Percentiles rank a stretch among this genome's conserved stretches.
Conservation (phyloP, 2,888 invertebrate genomes). For the Hypsopygia costalis region DNA sequence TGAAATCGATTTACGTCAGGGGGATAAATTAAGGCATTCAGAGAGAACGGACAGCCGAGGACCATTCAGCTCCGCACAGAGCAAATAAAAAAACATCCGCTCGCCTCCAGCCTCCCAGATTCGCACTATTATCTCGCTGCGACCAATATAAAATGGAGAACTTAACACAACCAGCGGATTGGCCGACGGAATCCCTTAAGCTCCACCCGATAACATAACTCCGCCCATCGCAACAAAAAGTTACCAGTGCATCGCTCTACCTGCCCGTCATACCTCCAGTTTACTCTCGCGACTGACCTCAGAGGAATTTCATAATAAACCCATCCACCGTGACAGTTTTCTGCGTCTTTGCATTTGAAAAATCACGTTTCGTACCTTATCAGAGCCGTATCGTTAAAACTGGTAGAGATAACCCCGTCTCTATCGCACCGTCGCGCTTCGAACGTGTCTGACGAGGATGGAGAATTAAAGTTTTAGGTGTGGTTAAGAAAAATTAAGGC, state of each 20-base stretch:
- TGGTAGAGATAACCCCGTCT: constrained; percentile 47
- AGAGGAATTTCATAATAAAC: constrained; percentile 36
- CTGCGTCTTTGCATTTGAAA: constrained; percentile 37
- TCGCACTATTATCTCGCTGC: constrained; percentile 71
- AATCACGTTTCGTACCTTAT: constrained; percentile 56
- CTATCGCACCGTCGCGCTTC: constrained; percentile 26
- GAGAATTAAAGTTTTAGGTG: constrained; percentile 52
- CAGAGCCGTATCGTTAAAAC: constrained; percentile 40
- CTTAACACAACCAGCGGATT: constrained; percentile 35
- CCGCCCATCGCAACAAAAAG: constrained; percentile 68
- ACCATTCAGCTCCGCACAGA: constrained; percentile 53
- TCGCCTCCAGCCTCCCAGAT: constrained; percentile 73
- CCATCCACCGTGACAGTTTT: constrained; percentile 31
- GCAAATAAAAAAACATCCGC: constrained; percentile 65
- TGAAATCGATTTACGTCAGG: constrained; percentile 66
- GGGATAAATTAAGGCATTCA: constrained; percentile 64
- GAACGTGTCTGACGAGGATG: constrained; percentile 47
- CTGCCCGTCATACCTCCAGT: constrained; percentile 51
- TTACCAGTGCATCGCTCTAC: constrained; percentile 45
- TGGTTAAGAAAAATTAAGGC: constrained; percentile 57
- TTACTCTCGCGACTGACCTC: constrained; percentile 45
- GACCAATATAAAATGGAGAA: constrained; percentile 58
- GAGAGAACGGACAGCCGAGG: constrained; percentile 47
- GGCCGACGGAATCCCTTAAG: constrained; percentile 42
- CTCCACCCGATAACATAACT: constrained; percentile 73